Conservation (phyloP, 2,888 invertebrate genomes). For the Venusia cambrica region DNA sequence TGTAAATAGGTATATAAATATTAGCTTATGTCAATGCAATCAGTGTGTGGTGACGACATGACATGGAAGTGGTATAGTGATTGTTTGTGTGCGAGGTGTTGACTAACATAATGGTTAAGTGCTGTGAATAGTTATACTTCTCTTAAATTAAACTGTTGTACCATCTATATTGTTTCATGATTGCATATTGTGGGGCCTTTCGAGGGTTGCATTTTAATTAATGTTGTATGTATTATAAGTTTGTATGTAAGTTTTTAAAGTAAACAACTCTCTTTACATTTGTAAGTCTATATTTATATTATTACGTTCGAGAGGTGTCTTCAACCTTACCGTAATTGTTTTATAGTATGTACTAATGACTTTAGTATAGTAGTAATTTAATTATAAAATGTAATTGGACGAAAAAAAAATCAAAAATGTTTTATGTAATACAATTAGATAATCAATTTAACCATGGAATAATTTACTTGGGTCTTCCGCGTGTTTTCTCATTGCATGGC, state of each 20-base stretch:
- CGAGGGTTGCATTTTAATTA: slow-evolving; percentile 75
- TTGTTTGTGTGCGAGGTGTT: slow-evolving; percentile 69
- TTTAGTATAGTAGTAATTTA: slow-evolving; percentile 52
- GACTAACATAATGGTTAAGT: slow-evolving; percentile 79
- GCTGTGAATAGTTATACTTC: slow-evolving; percentile 79
- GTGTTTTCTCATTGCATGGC: slow-evolving; percentile 57
- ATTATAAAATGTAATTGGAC: slow-evolving; percentile 50
- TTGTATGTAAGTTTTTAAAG: slow-evolving; percentile 72
- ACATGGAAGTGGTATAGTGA: slow-evolving; percentile 53
- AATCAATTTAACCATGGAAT: slow-evolving; percentile 69
- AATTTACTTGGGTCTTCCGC: slow-evolving; percentile 48
- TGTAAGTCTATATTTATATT: slow-evolving; percentile 78
- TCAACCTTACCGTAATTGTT: slow-evolving; percentile 75
- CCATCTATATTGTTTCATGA: slow-evolving; percentile 63
- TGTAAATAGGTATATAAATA: slow-evolving; percentile 70
- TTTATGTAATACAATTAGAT: slow-evolving; percentile 61
- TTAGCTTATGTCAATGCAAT: slow-evolving; percentile 70
- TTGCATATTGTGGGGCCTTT: slow-evolving; percentile 60
- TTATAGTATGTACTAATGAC: slow-evolving; percentile 72
- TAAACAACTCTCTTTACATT: slow-evolving; percentile 78
- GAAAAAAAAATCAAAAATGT: slow-evolving; percentile 62
- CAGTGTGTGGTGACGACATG: slow-evolving; percentile 62
- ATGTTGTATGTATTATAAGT: slow-evolving; percentile 70
- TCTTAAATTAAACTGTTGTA: slow-evolving; percentile 74
- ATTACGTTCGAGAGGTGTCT: slow-evolving; percentile 69